Evolutionary conservation across 2,797 vertebrate species (phyloP), one percentile per base, ranked within the genome.

Genomic region (Epinephelus malabaricus): DNA sequence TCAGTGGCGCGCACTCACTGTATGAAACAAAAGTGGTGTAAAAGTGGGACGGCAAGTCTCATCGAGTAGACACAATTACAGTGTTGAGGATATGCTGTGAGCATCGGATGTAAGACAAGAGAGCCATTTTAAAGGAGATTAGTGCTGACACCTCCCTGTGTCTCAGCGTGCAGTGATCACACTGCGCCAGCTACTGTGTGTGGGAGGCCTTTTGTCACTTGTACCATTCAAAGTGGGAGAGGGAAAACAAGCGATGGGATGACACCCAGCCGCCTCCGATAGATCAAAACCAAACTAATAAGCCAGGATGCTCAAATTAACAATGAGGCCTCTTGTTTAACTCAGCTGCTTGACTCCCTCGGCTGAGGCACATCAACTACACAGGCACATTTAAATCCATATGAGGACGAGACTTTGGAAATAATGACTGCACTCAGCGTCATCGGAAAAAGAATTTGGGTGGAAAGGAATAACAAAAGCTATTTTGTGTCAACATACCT

Each of bases 161-260:
- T 94, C 92, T 94, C 92, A 80, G 90, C 90, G 81, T 90, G 92
- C 91, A 85, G 90, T 87, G 94, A 95, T 95, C 95, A 94, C 92
- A 95, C 90, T 81, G 92, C 54, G 83, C 76, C 87, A 74, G 90
- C 91, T 80, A 88, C 89, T 89, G 91, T 93, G 93, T 93, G 94
- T 94, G 94, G 95, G 93, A 95, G 93, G 93, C 91, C 93, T 93
- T 95, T 94, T 94, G 94, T 95, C 94, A 93, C 93, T 91, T 92
- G 92, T 90, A 91, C 92, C 87, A 94, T 88, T 95, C 93, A 95
- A 92, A 94, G 92, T 89, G 89, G 88, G 91, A 92, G 87, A 90
- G 82, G 85, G 85, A 86, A 90, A 92, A 93, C 91, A 91, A 83
- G 90, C 84, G 78, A 87, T 77, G 88, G 91, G 92, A 92, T 93